A percentile compares a stretch with the other conserved stretches of the same genome.
Evolutionary conservation across 2,113 vertebrate species (phyloP).

Genomic region (Ginglymostoma cirratum): DNA sequence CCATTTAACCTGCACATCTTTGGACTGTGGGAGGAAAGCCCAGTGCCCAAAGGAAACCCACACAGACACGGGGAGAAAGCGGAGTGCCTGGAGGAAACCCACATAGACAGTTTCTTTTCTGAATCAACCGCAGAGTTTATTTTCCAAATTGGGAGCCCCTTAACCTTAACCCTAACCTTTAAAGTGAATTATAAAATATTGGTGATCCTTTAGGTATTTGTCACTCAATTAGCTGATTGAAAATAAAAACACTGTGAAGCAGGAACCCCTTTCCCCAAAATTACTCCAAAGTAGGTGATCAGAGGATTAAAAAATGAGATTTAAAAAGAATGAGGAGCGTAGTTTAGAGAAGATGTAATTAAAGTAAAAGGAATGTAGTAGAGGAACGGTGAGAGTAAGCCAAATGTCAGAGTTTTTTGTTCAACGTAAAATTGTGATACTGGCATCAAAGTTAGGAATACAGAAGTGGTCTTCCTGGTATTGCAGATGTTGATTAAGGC

Average conservation of each 20-base stretch:
- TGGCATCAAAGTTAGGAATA: background rate
- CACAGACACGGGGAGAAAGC: too few relatives aligned
- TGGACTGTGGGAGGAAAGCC: too few relatives aligned
- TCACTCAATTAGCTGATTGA: background rate
- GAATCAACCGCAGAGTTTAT: background rate
- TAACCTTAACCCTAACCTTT: background rate
- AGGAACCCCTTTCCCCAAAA: background rate
- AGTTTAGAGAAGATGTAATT: background rate
- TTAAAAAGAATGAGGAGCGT: background rate
- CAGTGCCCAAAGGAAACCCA: too few relatives aligned
- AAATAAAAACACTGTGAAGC: background rate
- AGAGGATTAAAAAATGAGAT: background rate
- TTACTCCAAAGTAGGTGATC: background rate
- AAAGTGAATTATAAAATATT: background rate
- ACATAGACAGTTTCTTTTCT: background rate
- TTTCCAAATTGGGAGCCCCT: background rate
- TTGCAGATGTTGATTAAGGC: background rate
- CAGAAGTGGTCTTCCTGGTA: too few relatives aligned
- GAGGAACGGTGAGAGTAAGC: background rate
- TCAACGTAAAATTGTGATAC: background rate
- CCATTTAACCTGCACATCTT: too few relatives aligned
- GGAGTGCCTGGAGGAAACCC: too few relatives aligned
- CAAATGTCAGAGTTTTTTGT: background rate
- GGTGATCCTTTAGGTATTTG: background rate
- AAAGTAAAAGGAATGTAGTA: background rate